phyloP scores from a whole-genome alignment of 2,797 vertebrate species.

The Dryobates pubescens region DNA sequence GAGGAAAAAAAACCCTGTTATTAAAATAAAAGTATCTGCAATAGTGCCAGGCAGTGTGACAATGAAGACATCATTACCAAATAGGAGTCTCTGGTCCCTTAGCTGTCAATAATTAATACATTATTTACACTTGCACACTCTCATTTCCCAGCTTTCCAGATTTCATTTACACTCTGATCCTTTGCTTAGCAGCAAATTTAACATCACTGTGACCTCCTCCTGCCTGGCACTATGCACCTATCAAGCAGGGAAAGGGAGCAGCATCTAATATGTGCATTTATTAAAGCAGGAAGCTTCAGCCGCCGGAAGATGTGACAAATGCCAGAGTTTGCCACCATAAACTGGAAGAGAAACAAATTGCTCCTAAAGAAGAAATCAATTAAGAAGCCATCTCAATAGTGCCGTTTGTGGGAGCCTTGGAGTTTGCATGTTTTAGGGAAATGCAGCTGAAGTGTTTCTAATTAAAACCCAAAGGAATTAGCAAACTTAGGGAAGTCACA shows the following conservation, averaged over 20 bases:
- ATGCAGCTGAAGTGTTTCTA: constrained; percentile 30
- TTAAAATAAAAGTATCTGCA: constrained; percentile 64
- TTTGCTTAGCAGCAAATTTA: constrained; percentile 82
- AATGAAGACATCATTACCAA: constrained; percentile 82
- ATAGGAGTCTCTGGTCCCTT: constrained; percentile 77
- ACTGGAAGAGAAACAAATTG: constrained; percentile 59
- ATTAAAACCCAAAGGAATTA: constrained; percentile 60
- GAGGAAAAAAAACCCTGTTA: constrained; percentile 3
- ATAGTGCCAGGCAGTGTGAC: constrained; percentile 52
- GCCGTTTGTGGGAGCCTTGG: not conserved
- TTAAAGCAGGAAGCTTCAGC: constrained; percentile 67
- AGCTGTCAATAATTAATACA: constrained; percentile 92
- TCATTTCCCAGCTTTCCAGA: constrained; percentile 86
- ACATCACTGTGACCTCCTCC: constrained; percentile 79
- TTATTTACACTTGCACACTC: constrained; percentile 93
- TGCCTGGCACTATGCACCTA: constrained; percentile 63
- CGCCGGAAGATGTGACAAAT: constrained; percentile 67
- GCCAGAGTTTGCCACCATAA: constrained; percentile 56
- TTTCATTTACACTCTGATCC: constrained; percentile 90
- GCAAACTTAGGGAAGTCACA: not conserved
- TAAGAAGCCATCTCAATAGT: constrained; percentile 43
- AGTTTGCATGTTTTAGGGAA: constrained; percentile 22
- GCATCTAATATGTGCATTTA: constrained; percentile 74
- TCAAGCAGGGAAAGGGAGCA: constrained; percentile 58
- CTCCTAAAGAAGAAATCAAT: constrained; percentile 72